These are phyloP conservation scores for Scolopax mira DNA, from an alignment of 2,113 vertebrate genomes.

Conservation along the genomic window DNA sequence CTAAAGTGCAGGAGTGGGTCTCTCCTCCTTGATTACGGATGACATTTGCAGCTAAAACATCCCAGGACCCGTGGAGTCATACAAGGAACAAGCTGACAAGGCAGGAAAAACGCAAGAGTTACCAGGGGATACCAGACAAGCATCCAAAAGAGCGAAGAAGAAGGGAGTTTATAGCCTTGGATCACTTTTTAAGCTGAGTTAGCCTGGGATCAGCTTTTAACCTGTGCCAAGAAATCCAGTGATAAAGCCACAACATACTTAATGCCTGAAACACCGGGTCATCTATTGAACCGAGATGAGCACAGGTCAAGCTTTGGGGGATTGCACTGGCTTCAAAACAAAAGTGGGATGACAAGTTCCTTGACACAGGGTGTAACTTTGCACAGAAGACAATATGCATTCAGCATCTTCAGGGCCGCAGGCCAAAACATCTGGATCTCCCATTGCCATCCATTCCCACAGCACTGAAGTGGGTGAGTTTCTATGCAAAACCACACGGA, in stretches of 20 bases:
- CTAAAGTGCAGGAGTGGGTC: accelerated
- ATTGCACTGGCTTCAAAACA: neutral
- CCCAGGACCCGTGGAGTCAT: neutral
- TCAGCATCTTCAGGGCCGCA: neutral
- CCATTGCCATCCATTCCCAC: neutral
- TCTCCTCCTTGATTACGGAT: neutral
- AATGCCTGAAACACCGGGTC: neutral
- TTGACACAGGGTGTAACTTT: neutral
- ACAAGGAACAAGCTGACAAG: neutral
- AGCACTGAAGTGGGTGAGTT: neutral
- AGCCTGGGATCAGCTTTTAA: neutral
- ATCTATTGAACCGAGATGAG: neutral
- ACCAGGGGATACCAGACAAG: neutral
- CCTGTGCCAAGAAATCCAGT: neutral
- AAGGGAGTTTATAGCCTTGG: neutral
- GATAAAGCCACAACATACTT: neutral
- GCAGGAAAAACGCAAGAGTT: neutral
- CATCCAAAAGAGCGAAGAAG: neutral
- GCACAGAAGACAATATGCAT: neutral
- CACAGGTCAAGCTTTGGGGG: neutral
- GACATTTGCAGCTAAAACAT: neutral
- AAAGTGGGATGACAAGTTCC: neutral
- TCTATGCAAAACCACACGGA: neutral
- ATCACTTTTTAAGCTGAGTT: neutral
- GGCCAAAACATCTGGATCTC: neutral